Percentiles rank a stretch among this genome's conserved stretches.
Evolutionary conservation across 2,888 invertebrate genomes (phyloP).

Genomic region (Nasonovia ribisnigri): DNA sequence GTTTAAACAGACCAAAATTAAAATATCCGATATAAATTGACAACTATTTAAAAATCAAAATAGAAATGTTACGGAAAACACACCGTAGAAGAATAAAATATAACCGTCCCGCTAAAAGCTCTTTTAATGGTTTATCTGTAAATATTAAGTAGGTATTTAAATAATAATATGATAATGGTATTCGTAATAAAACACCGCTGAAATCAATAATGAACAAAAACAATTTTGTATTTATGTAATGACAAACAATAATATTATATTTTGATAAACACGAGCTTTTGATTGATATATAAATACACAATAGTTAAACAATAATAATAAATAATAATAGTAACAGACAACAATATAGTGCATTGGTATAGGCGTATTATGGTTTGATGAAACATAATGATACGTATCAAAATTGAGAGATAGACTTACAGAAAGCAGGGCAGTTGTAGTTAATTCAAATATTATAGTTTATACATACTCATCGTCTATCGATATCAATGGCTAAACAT

Average conservation of each 20-base stretch:
- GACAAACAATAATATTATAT: neutral
- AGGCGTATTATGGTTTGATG: neutral
- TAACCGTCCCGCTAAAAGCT: neutral
- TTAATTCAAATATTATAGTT: neutral
- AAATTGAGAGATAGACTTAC: neutral
- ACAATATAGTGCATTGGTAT: neutral
- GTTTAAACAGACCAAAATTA: neutral
- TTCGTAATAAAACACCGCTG: neutral
- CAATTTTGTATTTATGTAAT: neutral
- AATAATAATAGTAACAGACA: neutral
- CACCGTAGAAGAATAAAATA: neutral
- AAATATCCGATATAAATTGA: neutral
- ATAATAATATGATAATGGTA: neutral
- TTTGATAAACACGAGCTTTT: neutral
- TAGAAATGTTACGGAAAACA: neutral
- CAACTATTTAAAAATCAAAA: neutral
- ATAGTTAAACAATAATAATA: neutral
- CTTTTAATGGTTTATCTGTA: neutral
- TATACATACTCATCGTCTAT: neutral
- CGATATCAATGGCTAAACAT: neutral
- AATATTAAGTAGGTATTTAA: neutral
- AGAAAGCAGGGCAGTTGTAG: neutral
- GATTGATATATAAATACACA: neutral
- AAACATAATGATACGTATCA: neutral
- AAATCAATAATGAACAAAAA: neutral